Evolutionary conservation across 2,888 invertebrate species (phyloP).

Genomic region (Cheiracanthium punctorium): DNA sequence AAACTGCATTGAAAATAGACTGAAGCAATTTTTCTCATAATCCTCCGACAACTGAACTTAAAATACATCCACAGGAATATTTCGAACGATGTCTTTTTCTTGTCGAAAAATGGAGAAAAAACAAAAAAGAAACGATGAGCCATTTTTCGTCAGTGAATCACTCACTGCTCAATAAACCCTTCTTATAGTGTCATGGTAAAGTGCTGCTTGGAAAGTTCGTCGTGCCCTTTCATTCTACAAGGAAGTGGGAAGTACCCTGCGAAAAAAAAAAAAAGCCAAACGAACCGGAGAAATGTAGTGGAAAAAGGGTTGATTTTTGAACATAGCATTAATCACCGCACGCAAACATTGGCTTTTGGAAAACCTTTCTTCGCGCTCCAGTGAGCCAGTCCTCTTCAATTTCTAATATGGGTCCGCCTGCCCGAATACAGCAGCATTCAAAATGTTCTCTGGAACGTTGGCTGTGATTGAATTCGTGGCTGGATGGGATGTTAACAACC

Average conservation of each 20-base stretch:
- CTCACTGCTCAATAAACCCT: neutral
- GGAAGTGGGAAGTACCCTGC: constrained; percentile 7
- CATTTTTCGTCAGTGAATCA: no score
- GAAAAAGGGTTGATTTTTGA: neutral
- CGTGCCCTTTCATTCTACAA: neutral
- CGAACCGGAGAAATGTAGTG: constrained; percentile 7
- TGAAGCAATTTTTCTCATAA: no score
- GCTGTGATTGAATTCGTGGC: neutral
- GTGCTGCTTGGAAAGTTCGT: neutral
- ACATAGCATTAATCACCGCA: constrained; percentile 2
- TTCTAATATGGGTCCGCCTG: neutral
- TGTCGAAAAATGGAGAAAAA: no score
- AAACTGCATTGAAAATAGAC: no score
- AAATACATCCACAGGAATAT: no score
- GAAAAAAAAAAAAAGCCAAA: neutral
- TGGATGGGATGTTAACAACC: neutral
- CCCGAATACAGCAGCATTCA: neutral
- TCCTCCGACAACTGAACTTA: no score
- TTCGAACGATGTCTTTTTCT: no score
- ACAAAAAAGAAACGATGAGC: no score
- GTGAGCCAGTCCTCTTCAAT: neutral
- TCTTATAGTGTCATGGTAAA: neutral
- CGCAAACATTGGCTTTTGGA: neutral
- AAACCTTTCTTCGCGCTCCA: neutral
- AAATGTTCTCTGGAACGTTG: neutral